These are phyloP conservation scores for Raphicerus campestris DNA, from an alignment of 2,113 vertebrate genomes.

Conservation along the genomic window DNA sequence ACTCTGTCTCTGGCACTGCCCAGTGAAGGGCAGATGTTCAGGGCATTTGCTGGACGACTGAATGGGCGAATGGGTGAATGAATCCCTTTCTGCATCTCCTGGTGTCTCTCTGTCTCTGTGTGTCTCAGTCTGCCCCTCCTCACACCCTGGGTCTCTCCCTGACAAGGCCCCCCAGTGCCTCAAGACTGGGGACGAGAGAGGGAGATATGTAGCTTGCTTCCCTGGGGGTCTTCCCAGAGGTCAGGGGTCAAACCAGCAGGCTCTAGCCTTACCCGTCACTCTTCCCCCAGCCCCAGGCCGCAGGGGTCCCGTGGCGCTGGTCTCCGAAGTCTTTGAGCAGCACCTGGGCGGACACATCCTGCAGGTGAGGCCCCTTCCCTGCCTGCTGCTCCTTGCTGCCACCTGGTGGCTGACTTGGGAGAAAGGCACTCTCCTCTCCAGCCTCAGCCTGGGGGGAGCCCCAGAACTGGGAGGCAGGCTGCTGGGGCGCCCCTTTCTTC, in stretches of 20 bases:
- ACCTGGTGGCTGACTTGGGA: neutral
- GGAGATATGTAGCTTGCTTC: neutral
- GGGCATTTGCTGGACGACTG: neutral
- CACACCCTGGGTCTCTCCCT: neutral
- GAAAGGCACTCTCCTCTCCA: neutral
- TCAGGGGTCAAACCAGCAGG: neutral
- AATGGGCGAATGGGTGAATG: neutral
- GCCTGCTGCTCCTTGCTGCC: conserved; percentile 37
- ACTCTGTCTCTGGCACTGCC: neutral
- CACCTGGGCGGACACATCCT: conserved; percentile 91
- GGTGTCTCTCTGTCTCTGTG: neutral
- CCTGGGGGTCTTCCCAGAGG: neutral
- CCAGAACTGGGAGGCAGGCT: neutral
- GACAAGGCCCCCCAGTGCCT: neutral
- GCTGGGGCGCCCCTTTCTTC: neutral
- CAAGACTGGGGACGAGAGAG: neutral
- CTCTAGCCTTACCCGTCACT: neutral
- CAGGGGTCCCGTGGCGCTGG: conserved; percentile 80
- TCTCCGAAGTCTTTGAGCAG: conserved; percentile 89
- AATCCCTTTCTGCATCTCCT: neutral
- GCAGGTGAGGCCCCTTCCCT: conserved; percentile 80
- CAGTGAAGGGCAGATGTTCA: neutral
- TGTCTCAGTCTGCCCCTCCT: neutral
- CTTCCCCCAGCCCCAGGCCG: conserved; percentile 57
- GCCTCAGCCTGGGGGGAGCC: fast-evolving